Base-by-base conservation (phyloP, 2,888 invertebrate species). In the Neria commutata region DNA sequence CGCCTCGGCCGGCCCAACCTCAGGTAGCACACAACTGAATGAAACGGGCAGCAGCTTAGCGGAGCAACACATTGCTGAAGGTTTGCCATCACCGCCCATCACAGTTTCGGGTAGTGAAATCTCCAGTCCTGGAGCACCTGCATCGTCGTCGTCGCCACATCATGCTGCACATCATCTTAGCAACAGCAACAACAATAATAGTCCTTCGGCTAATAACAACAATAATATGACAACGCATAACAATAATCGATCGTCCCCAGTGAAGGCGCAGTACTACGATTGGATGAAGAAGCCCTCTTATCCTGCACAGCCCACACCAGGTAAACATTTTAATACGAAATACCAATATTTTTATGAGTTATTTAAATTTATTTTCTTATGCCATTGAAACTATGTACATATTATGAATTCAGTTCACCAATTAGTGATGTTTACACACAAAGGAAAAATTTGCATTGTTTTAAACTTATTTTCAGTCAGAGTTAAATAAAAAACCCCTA, bases 261-360 rank as follows among this genome's bases (percentile, higher is more conserved):
- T 89, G 19, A 87, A 92, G 45, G 91, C 91, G 66, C 94, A 88
- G 78, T 79, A 74, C 57, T 95, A 88, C 79, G 94, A 93, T 72
- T 95, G 95, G 95, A 94, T 95, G 89, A 94, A 92, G 81, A 94
- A 92, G 80, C 90, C 91, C 0, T 88, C 91, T 53, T 94, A 93
- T 81, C 91, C 92, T 75, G 88, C 86, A 65, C 92, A 92, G 76
- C 91, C 91, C 2, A 92, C 90, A 81, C 92, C 93, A 83, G 94
- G 94, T 94, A n/a, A n/a, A n/a, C n/a, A n/a, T n/a, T n/a, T n/a
- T 67, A 76, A 78, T 67, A 42, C 6, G 24, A 49, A 34, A 52
- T 37, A 50, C 6, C 6, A 29, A 29, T 29, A 29, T 29, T 29
- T 29, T 29, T 29, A n/a, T n/a, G n/a, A n/a, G n/a, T n/a, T n/a